Base-by-base conservation (phyloP, 2,888 invertebrate genomes). In the Campoplex nolae region DNA sequence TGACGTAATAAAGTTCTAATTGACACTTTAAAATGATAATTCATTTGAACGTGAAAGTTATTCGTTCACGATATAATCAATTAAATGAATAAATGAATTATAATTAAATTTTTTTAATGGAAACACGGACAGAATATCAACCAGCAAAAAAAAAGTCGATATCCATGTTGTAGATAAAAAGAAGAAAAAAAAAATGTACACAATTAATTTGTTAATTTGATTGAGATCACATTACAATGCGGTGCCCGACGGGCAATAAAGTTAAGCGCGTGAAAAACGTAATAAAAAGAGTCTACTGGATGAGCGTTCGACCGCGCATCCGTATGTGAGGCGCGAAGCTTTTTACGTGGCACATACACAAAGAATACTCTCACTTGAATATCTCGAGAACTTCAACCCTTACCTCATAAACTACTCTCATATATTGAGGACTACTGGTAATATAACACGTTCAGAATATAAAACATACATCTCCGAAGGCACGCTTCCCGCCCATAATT, bases 351-450 rank as follows among this genome's bases (percentile, higher is more conserved):
- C 58, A 62, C 23, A 45, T 38, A 58, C 42, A 42, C 58, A 32
- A 42, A 23, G 56, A 62, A 62, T n/a, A 76, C 48, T 65, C 45
- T 23, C 62, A 76, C 45, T 48, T 62, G 65, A 48, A 76, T 76
- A 45, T 76, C 32, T 76, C 62, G 62, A 32, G 35, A 76, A 48
- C 16, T 76, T n/a, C 23, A 16, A 45, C 65, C 65, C 76, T 76
- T 65, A 76, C 76, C 76, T 76, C 65, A 28, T 65, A 45, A 76
- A 76, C 65, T 76, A 76, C 75, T 62, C 62, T 76, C 62, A n/a
- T 11, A 45, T 45, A 45, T 45, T 16, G 62, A 76, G 75, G 45
- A 45, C 54, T 62, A 65, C 76, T 32, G 28, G 16, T 28, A 18
- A 6, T 38, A 65, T 65, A 62, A 62, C 58, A 62, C 76, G 32